Conservation (phyloP, 2,113 vertebrate genomes). For the Addax nasomaculatus region DNA sequence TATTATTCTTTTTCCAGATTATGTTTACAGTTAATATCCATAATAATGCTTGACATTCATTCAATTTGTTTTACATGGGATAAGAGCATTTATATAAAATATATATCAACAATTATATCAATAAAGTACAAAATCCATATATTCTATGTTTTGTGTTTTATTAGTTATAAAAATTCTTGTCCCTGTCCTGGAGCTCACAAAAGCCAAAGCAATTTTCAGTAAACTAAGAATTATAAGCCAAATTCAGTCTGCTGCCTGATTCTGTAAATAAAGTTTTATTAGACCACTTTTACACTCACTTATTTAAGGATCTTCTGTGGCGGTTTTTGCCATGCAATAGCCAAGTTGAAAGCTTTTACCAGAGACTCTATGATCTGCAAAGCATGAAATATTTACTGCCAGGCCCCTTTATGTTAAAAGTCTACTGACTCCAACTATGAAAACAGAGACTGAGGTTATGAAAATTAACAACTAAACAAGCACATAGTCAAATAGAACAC, state of each 20-base stretch:
- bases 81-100: neutral
- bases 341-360: neutral
- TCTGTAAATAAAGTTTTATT: slow-evolving; percentile 21
- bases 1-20: neutral
- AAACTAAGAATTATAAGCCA: neutral
- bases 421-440: neutral
- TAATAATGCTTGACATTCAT: neutral
- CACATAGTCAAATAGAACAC: neutral
- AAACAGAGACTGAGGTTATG: neutral
- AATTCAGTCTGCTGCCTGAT: neutral
- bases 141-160: neutral
- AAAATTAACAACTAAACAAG: neutral
- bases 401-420: neutral
- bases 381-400: neutral
- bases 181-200: neutral
- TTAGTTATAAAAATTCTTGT: neutral
- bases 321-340: neutral
- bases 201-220: neutral
- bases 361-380: neutral
- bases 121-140: neutral
- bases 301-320: neutral
- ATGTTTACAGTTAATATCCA: neutral
- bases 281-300: neutral
- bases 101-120: neutral
- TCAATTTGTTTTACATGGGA: neutral